Base-by-base conservation (phyloP, 2,797 vertebrate genomes). In the Pipistrellus pipistrellus region DNA sequence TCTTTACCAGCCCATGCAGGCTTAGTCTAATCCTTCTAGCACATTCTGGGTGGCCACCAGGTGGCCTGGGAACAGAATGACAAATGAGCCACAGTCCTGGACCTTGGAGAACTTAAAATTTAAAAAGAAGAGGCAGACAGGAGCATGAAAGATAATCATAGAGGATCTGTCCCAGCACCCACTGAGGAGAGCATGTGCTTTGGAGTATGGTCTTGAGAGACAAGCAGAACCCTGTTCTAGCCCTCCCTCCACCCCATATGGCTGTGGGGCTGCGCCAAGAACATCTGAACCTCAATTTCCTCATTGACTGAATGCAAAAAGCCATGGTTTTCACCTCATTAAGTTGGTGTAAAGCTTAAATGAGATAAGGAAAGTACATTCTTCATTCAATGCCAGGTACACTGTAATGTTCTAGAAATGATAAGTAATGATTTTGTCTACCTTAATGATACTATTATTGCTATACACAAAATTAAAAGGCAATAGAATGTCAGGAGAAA, bases 381-480 rank as follows among this genome's bases (percentile, higher is more conserved):
- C 30, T 86, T 62, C n/a, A 38, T 1, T 51, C 5, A 10, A 80
- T 71, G 55, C 13, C 53, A 57, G 30, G 21, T 7, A 38, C 13
- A 78, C 1, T 8, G 7, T 20, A 69, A 57, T 27, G 1, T 55
- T 72, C 62, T 89, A 76, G 21, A 87, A 91, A 85, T 3, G 38
- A 8, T 62, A 72, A 18, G 17, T 27, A 20, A 81, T n/a, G 10
- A 41, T 64, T 85, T 44, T 69, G 38, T 44, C 11, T 62, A 76
- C 12, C 25, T 41, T 55, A 69, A 13, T 51, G 35, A 95, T 30
- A 82, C 10, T 64, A 6, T 27, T 91, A 76, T 62, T 62, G 30
- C 72, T 57, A 59, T 11, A 82, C 21, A 88, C 14, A 91, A 91
- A 83, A 59, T 59, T 76, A 81, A 94, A 94, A 84, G 72, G 32